phyloP scores from a whole-genome alignment of 2,888 invertebrate genomes.

The Lasioglossum lativentre region DNA sequence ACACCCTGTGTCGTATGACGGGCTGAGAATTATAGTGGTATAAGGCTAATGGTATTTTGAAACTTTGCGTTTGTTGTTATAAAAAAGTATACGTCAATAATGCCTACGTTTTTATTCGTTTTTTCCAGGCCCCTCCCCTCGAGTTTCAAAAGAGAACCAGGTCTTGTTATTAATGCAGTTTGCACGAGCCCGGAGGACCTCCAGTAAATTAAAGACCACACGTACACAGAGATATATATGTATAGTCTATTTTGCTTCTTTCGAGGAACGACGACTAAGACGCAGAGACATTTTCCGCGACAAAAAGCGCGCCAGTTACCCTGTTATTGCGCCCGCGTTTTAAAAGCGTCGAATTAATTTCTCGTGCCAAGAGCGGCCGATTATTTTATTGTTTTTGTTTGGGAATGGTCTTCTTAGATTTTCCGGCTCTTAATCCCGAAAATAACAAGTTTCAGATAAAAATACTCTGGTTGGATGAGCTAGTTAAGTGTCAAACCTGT shows the following conservation, averaged over 20 bases:
- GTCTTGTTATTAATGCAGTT: conserved; percentile 51
- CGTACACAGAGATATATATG: neutral
- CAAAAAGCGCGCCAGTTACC: conserved; percentile 18
- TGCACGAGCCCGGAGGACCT: conserved; percentile 21
- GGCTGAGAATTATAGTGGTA: no score
- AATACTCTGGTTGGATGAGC: neutral
- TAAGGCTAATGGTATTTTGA: no score
- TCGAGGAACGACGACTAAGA: neutral
- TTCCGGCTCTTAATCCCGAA: neutral
- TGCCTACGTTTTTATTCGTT: conserved; percentile 21
- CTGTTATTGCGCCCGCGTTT: conserved; percentile 16
- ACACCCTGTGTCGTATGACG: no score
- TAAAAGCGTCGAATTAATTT: conserved; percentile 21
- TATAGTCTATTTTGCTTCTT: neutral
- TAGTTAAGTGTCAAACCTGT: neutral
- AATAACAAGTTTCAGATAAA: neutral
- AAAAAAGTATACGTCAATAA: conserved; percentile 19
- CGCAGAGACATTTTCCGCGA: conserved; percentile 10
- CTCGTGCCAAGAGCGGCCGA: neutral
- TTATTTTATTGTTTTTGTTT: neutral
- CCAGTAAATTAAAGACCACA: conserved; percentile 42
- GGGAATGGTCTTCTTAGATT: neutral
- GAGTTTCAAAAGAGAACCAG: conserved; percentile 26
- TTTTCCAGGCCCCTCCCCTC: neutral
- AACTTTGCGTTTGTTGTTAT: no score